Conservation (phyloP, 2,797 vertebrate genomes). For the Propithecus perrieri region DNA sequence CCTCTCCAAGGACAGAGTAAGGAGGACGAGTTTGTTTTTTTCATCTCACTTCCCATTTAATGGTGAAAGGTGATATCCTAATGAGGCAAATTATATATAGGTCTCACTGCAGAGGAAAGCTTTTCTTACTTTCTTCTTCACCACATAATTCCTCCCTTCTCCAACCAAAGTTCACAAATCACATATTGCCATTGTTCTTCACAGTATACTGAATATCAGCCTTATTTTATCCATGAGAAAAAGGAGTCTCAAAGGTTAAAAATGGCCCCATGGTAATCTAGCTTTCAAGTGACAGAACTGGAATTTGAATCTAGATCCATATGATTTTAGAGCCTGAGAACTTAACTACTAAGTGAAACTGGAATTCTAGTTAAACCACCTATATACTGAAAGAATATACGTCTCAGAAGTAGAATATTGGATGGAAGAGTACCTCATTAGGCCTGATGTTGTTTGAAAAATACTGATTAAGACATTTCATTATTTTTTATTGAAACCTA, state of each 20-base stretch:
- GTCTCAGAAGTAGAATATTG: not conserved
- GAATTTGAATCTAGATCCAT: not conserved
- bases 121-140: not conserved
- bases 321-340: not conserved
- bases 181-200: not conserved
- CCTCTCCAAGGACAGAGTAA: not conserved
- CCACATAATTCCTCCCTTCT: not conserved
- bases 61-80: not conserved
- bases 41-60: not conserved
- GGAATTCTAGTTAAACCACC: not conserved
- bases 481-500: not conserved
- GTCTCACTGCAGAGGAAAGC: not conserved
- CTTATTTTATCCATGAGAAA: not conserved
- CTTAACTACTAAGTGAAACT: not conserved
- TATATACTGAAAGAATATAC: not conserved
- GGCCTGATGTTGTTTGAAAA: not conserved
- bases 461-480: not conserved
- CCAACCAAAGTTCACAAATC: not conserved
- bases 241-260: not conserved
- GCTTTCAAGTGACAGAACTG: not conserved
- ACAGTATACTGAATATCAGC: not conserved
- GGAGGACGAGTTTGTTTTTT: not conserved
- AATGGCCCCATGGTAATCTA: not conserved
- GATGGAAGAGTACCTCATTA: not conserved
- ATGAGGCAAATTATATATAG: not conserved